A percentile compares a stretch with the other conserved stretches of the same genome.
phyloP scores from a whole-genome alignment of 2,113 vertebrate species.

The Gallinago media region DNA sequence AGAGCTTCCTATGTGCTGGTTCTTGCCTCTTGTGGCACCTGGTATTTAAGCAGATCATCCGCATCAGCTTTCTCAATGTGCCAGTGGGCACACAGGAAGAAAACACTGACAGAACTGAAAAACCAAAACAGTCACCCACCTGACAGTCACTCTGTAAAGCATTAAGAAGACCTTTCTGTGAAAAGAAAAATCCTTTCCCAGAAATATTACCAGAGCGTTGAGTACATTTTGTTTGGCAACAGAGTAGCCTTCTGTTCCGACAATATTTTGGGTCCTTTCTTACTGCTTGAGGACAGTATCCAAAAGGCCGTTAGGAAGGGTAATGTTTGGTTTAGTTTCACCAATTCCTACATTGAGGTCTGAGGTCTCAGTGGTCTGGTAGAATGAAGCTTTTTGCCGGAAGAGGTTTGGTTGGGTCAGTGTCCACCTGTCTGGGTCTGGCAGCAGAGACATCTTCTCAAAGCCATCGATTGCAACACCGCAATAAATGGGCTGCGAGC shows the following conservation, averaged over 20 bases:
- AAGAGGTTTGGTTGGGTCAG: not conserved
- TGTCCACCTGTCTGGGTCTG: not conserved
- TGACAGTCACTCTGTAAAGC: not conserved
- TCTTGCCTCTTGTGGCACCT: not conserved
- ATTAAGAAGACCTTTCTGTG: not conserved
- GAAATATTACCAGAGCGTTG: not conserved
- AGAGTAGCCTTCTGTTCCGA: not conserved
- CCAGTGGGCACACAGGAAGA: not conserved
- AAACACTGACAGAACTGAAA: not conserved
- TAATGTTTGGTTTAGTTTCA: not conserved
- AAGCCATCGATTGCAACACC: not conserved
- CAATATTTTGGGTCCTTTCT: not conserved
- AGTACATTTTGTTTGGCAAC: not conserved
- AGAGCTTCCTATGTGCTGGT: not conserved
- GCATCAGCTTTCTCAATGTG: fast-evolving
- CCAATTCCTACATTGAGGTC: not conserved
- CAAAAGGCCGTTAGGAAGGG: not conserved
- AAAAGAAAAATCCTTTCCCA: not conserved
- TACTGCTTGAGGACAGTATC: not conserved
- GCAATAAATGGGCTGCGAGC: not conserved
- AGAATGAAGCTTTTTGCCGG: not conserved
- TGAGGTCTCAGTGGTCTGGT: not conserved
- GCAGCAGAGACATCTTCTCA: not conserved
- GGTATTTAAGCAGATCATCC: not conserved
- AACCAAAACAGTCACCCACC: not conserved